Base-by-base conservation (phyloP, 2,888 invertebrate genomes). In the Tholera decimalis region DNA sequence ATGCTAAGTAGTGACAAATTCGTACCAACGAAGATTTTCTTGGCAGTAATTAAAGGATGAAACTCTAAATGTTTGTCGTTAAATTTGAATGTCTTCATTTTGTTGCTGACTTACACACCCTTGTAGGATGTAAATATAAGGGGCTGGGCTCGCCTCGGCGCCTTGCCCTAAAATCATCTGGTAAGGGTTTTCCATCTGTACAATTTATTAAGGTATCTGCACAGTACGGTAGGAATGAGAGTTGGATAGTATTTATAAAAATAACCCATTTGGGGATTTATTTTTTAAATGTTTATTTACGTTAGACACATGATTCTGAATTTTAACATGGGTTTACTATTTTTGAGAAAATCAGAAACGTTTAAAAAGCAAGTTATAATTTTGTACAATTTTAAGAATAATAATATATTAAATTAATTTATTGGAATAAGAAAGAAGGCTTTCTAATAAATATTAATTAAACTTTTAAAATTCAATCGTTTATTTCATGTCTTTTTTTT, bases 41-140 rank as follows among this genome's bases (percentile, higher is more conserved):
- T 69, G 77, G 62, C 73, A 67, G 79, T 84, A 82, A 87, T 87
- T 86, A 86, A 84, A 80, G 82, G 79, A 83, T 83, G 82, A 80
- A 82, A 79, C 77, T 80, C 69, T 62, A 78, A 85, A 82, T 80
- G 76, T 79, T 71, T 77, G 74, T 75, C 75, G 65, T 81, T 78
- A 65, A 80, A 74, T 78, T 77, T 76, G 63, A 76, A 78, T 77
- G 63, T 69, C 73, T 72, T 63, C 70, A 66, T 80, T 78, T 78
- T 64, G 76, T 69, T 80, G 71, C 78, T 60, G 77, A 70, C 65
- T 77, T 73, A 77, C 68, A 35, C 50, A 61, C 43, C 65, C 58
- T 66, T 50, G 30, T 43, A 66, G 60, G 63, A 62, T 62, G 73
- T 50, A 76, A 79, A 76, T 75, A 68, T 66, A 74, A 80, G 63